phyloP scores from a whole-genome alignment of 2,113 vertebrate species.

The Triplophysa dalaica region DNA sequence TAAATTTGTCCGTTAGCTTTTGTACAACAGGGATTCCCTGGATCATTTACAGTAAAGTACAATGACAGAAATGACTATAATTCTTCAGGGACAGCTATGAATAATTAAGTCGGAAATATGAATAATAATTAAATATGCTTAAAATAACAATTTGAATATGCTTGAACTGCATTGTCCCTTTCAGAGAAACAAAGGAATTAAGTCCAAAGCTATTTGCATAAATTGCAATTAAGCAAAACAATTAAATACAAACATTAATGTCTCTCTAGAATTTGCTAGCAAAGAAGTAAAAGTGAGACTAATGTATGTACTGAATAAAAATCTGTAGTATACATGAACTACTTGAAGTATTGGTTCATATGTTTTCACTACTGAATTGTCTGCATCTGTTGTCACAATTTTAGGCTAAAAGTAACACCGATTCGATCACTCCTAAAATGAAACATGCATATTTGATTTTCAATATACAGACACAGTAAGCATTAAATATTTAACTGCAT shows the following conservation, averaged over 20 bases:
- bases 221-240: neutral
- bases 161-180: neutral
- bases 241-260: neutral
- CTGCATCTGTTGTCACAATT: neutral
- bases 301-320: too few relatives aligned
- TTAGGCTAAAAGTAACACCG: slow-evolving; percentile 17
- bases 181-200: neutral
- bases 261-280: neutral
- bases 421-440: slow-evolving; percentile 16
- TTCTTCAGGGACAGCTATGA: slow-evolving; percentile 3
- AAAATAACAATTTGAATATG: slow-evolving; percentile 8
- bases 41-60: slow-evolving; percentile 23
- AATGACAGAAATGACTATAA: slow-evolving; percentile 23
- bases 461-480: neutral
- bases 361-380: neutral
- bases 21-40: neutral
- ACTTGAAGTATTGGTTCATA: too few relatives aligned
- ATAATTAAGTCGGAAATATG: slow-evolving; percentile 11
- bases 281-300: too few relatives aligned
- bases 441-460: slow-evolving; percentile 33
- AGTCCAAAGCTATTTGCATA: neutral
- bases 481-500: slow-evolving; percentile 27
- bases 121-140: slow-evolving; percentile 18
- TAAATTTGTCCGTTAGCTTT: slow-evolving; percentile 22
- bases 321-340: too few relatives aligned